These are phyloP conservation scores for Trissolcus japonicus DNA, from an alignment of 2,888 invertebrate species.

Conservation along the genomic window DNA sequence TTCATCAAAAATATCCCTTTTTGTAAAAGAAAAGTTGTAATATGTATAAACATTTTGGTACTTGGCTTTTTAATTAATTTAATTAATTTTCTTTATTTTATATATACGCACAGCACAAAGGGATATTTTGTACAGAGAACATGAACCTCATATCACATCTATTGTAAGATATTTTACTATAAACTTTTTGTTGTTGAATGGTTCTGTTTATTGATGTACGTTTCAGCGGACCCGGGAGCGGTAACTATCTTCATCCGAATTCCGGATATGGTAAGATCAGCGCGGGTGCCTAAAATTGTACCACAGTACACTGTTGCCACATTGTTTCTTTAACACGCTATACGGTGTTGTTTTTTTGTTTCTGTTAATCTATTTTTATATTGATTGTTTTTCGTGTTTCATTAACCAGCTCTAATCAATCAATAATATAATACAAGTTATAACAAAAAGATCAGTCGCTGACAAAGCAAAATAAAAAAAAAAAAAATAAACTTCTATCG, in stretches of 20 bases:
- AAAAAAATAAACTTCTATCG: too few relatives aligned
- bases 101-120: too few relatives aligned
- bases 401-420: not conserved
- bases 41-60: too few relatives aligned
- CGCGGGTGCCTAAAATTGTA: constrained; percentile 63
- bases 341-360: constrained; percentile 18
- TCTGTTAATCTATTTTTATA: constrained; percentile 7
- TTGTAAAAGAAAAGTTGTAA: too few relatives aligned
- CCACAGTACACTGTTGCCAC: constrained; percentile 15
- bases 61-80: too few relatives aligned
- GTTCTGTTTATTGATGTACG: constrained; percentile 73
- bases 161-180: too few relatives aligned
- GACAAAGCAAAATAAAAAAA: too few relatives aligned
- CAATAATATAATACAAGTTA: not conserved
- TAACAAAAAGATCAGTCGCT: too few relatives aligned
- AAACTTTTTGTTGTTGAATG: constrained; percentile 63
- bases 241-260: constrained; percentile 76
- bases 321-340: constrained; percentile 37
- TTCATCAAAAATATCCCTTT: too few relatives aligned
- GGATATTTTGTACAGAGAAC: too few relatives aligned
- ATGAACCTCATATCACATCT: too few relatives aligned
- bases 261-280: constrained; percentile 75
- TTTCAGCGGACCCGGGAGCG: constrained; percentile 76
- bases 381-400: not conserved
- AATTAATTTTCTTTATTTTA: too few relatives aligned